Base-by-base conservation (phyloP, 2,888 invertebrate genomes). In the Standfussiana lucernea region DNA sequence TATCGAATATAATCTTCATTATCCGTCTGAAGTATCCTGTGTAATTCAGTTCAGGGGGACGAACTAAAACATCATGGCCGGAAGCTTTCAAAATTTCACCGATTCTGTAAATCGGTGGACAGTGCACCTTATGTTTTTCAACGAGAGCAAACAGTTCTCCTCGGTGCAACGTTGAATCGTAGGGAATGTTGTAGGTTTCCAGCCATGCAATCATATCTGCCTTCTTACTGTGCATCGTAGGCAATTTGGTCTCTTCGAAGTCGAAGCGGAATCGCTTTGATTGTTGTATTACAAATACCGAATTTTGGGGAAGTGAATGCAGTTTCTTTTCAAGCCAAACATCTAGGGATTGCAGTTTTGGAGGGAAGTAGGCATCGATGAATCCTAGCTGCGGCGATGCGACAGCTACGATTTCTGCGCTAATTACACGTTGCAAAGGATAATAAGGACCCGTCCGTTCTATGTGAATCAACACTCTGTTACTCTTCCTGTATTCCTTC, bases 161-260 rank as follows among this genome's bases (percentile, higher is more conserved):
- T 83, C 87, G 92, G 0, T 89, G 88, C 83, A 89, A 86, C 6
- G 77, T 67, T 1, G 71, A 28, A 2, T 86, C 78, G 72, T 83
- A 89, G 0, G 91, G 88, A 0, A 93, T 79, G 0, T 87, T 72
- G 37, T 91, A 79, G 1, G 67, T 56, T 0, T 91, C 74, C 1
- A 93, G 77, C 93, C 93, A 93, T 0, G 82, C 64, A 1, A 84
- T 86, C 80, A 91, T 91, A 11, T 91, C 83, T 0, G 15, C 8
- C 42, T 83, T 88, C 8, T 66, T 53, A 50, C 88, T 89, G 42
- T 87, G 71, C 1, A 84, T 47, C 0, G 84, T 88, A 0, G 89
- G 91, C 13, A 80, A 53, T 67, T 72, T 18, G 0, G 13, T 50
- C 18, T 1, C 28, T 37, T 79, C 40, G 2, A 62, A 68, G 13